A percentile compares a stretch with the other conserved stretches of the same genome.
Evolutionary conservation across 2,888 invertebrate species (phyloP).

Genomic region (Tetramorium bicarinatum): DNA sequence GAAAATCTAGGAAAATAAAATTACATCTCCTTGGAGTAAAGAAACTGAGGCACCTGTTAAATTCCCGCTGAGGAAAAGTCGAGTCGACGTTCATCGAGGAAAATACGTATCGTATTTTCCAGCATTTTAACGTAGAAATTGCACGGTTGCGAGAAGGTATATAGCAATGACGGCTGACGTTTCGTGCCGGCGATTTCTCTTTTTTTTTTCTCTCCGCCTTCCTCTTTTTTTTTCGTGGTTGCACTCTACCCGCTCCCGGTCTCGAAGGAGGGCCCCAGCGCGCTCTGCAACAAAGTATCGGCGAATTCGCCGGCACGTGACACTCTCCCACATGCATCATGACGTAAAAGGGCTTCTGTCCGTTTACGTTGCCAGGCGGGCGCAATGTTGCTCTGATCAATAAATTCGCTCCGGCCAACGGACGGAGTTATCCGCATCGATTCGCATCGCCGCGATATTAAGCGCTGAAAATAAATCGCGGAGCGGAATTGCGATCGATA

Average conservation of each 20-base stretch:
- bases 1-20: slow-evolving; percentile 21
- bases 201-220: neutral
- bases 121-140: slow-evolving; percentile 46
- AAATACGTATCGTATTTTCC: slow-evolving; percentile 51
- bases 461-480: slow-evolving; percentile 18
- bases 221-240: slow-evolving; percentile 5
- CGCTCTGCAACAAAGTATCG: slow-evolving; percentile 29
- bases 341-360: slow-evolving; percentile 38
- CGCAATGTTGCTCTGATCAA: slow-evolving; percentile 38
- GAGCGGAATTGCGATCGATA: slow-evolving; percentile 1
- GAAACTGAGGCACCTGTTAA: slow-evolving; percentile 46
- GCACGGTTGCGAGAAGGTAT: slow-evolving; percentile 27
- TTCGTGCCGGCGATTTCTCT: slow-evolving; percentile 32
- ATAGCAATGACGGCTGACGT: slow-evolving; percentile 37
- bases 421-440: slow-evolving; percentile 31
- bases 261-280: slow-evolving; percentile 3
- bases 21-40: slow-evolving; percentile 29
- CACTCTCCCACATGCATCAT: slow-evolving; percentile 55
- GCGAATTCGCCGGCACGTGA: slow-evolving; percentile 48
- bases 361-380: slow-evolving; percentile 35
- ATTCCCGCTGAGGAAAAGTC: slow-evolving; percentile 47
- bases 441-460: slow-evolving; percentile 35
- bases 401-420: slow-evolving; percentile 29
- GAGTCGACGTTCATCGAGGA: slow-evolving; percentile 44
- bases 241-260: neutral